A percentile compares a stretch with the other conserved stretches of the same genome.
Conservation (phyloP, 64 coral and sea anemone genomes). For the Montipora capricornis region DNA sequence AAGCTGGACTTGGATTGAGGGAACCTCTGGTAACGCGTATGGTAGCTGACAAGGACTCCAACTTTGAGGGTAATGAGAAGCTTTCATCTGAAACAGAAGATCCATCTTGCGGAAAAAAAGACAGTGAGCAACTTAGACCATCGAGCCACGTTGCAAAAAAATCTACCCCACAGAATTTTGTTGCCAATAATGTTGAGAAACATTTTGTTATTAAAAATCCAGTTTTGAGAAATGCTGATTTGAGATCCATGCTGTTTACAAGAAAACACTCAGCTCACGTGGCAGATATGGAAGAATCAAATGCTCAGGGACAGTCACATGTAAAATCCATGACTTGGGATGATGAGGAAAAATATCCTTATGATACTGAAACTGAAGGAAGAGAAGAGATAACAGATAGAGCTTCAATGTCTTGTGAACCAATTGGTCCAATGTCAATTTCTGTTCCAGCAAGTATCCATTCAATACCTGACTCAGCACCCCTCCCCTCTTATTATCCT, state of each 20-base stretch:
- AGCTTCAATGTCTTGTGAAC: neutral
- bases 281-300: conserved; percentile 66
- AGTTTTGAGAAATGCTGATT: conserved; percentile 4
- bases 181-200: neutral
- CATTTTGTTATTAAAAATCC: conserved; percentile 18
- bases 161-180: neutral
- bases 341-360: conserved; percentile 27
- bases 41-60: neutral
- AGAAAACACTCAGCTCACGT: neutral
- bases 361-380: neutral
- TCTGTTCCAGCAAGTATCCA: conserved; percentile 46
- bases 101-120: neutral
- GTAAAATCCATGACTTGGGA: conserved; percentile 75
- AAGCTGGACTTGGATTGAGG: conserved; percentile 45
- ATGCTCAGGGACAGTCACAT: neutral
- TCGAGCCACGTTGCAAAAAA: neutral
- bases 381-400: neutral
- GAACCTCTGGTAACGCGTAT: conserved; percentile 62
- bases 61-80: neutral
- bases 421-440: conserved; percentile 9
- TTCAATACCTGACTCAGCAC: neutral
- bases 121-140: neutral
- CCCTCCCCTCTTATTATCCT: neutral
- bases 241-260: neutral
- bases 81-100: neutral